Evolutionary conservation across 2,113 vertebrate species (phyloP).

Genomic region (Ciconia stormi): DNA sequence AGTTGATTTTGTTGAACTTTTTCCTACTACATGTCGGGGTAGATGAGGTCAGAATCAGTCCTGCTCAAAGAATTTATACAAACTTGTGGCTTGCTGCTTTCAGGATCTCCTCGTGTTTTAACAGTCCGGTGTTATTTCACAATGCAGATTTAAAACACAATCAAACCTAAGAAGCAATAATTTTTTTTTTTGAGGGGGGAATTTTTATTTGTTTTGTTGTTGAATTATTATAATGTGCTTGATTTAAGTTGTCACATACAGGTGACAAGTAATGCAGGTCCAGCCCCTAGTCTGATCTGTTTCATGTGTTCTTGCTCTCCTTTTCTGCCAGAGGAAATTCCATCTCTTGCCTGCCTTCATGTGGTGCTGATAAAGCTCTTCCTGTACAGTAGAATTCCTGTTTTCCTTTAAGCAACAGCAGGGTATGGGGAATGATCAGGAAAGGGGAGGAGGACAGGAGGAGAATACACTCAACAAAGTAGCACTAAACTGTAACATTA

Average conservation of each 20-base stretch:
- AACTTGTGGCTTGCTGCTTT: not conserved
- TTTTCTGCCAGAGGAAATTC: slow-evolving; percentile 93
- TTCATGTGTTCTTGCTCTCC: slow-evolving; percentile 77
- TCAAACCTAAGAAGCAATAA: not conserved
- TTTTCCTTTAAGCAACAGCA: slow-evolving; percentile 88
- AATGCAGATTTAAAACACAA: not conserved
- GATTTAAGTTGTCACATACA: slow-evolving; percentile 69
- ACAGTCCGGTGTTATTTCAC: not conserved
- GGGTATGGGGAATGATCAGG: slow-evolving; percentile 87
- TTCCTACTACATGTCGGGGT: not conserved
- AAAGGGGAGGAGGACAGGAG: slow-evolving; percentile 81
- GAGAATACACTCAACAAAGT: slow-evolving; percentile 73
- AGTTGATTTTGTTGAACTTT: slow-evolving; percentile 32
- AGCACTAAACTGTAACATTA: slow-evolving; percentile 50
- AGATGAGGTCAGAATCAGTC: slow-evolving; percentile 23
- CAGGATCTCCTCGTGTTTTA: not conserved
- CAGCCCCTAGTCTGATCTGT: slow-evolving; percentile 74
- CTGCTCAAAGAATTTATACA: not conserved
- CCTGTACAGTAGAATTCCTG: slow-evolving; percentile 97
- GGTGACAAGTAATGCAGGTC: slow-evolving; percentile 80
- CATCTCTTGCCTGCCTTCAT: slow-evolving; percentile 93
- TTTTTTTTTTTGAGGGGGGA: not conserved
- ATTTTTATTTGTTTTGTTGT: not conserved
- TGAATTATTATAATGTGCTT: not conserved
- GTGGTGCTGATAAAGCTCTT: slow-evolving; percentile 98